These are phyloP conservation scores for Blastobasis adustella DNA, from an alignment of 2,888 invertebrate genomes.

Conservation along the genomic window DNA sequence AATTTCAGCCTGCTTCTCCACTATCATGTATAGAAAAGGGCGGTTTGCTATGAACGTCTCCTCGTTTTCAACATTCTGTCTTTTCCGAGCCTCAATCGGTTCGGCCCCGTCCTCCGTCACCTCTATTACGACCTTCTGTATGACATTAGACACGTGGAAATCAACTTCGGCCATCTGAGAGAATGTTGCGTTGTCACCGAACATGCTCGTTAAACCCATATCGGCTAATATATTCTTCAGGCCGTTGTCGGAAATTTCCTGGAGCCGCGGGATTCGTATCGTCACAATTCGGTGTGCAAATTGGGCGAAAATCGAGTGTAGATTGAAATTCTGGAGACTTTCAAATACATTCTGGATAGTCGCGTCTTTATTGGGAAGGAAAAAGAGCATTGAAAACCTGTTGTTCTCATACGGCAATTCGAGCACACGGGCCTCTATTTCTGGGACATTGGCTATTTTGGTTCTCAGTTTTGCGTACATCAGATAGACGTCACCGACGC, in stretches of 20 bases:
- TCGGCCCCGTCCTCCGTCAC: conserved; percentile 54
- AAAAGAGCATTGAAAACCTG: conserved; percentile 77
- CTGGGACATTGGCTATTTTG: conserved; percentile 24
- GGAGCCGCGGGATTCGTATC: conserved; percentile 77
- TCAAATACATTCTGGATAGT: conserved; percentile 57
- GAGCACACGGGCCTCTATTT: conserved; percentile 37
- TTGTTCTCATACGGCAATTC: conserved; percentile 51
- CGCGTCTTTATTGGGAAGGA: conserved; percentile 70
- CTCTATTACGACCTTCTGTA: conserved; percentile 57
- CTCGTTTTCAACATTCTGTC: conserved; percentile 26
- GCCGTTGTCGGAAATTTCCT: conserved; percentile 63
- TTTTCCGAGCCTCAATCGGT: conserved; percentile 33
- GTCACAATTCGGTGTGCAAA: conserved; percentile 26
- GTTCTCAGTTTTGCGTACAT: conserved; percentile 38
- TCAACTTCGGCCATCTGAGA: conserved; percentile 34
- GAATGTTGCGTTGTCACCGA: conserved; percentile 39
- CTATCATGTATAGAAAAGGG: conserved; percentile 58
- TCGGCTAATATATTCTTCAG: conserved; percentile 56
- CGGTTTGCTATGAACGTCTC: conserved; percentile 37
- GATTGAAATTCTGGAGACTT: conserved; percentile 56
- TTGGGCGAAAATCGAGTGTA: conserved; percentile 35
- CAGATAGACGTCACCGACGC: conserved; percentile 45
- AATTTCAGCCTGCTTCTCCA: conserved; percentile 38
- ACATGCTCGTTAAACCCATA: conserved; percentile 51
- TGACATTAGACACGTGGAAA: conserved; percentile 41